Evolutionary conservation across 2,888 invertebrate genomes (phyloP).

Genomic region (Petrolisthes manimaculis): DNA sequence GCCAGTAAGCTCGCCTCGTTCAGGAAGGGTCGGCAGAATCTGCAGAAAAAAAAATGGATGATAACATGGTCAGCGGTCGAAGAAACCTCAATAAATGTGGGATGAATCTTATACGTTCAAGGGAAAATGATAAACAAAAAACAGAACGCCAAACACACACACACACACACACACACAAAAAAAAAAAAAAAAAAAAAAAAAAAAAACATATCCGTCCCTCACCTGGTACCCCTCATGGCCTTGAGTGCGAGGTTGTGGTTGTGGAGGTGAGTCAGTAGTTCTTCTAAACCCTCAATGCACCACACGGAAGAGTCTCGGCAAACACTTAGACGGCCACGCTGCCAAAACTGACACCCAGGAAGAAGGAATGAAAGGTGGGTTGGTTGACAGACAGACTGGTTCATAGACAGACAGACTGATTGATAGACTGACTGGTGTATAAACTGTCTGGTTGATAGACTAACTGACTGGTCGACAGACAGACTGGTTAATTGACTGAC

Average conservation of each 20-base stretch:
- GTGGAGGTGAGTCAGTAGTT: slow-evolving; percentile 37
- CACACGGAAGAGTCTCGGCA: slow-evolving; percentile 26
- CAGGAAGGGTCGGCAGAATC: slow-evolving; percentile 51
- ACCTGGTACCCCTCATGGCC: slow-evolving; percentile 50
- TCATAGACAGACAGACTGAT: no score
- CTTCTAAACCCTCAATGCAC: slow-evolving; percentile 45
- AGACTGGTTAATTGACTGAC: no score
- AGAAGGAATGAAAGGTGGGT: neutral
- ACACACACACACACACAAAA: neutral
- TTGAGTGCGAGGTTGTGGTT: slow-evolving; percentile 50
- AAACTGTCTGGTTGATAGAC: no score
- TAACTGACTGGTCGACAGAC: no score
- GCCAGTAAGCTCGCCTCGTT: slow-evolving; percentile 40
- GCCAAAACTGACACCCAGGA: slow-evolving; percentile 45
- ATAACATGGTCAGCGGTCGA: neutral
- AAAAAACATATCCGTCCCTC: neutral
- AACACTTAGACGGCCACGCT: slow-evolving; percentile 35
- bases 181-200: neutral
- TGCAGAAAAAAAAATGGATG: neutral
- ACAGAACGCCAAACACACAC: neutral
- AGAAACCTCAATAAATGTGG: neutral
- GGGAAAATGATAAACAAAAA: neutral
- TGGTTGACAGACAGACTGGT: no score
- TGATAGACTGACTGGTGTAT: no score
- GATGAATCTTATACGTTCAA: no score